phyloP scores from a whole-genome alignment of 2,888 invertebrate species.

The Pegoplata infirma region DNA sequence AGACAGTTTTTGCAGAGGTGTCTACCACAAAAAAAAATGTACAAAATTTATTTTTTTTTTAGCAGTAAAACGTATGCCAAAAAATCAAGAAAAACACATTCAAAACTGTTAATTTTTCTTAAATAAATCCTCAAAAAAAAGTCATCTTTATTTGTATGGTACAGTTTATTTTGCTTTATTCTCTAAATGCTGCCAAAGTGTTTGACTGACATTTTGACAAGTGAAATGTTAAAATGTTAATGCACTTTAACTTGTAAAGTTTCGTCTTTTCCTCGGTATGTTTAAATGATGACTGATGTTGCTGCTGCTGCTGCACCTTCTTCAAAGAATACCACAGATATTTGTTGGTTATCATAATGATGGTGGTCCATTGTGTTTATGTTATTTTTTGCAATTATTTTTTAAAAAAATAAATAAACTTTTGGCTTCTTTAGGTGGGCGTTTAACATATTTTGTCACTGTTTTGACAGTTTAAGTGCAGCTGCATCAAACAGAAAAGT shows the following conservation, averaged over 20 bases:
- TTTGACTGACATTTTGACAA: slow-evolving; percentile 58
- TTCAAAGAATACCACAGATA: slow-evolving; percentile 5
- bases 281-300: too few species aligned
- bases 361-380: slow-evolving; percentile 54
- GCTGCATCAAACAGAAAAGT: slow-evolving; percentile 51
- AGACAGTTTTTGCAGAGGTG: slow-evolving; percentile 62
- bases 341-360: background rate
- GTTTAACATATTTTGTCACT: slow-evolving; percentile 60
- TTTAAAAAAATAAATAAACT: slow-evolving; percentile 3
- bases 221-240: slow-evolving; percentile 58
- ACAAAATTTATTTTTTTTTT: slow-evolving; percentile 8
- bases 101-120: slow-evolving; percentile 44
- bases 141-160: slow-evolving; percentile 45
- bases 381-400: slow-evolving; percentile 34
- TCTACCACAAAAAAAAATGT: slow-evolving; percentile 4
- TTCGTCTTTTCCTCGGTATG: slow-evolving; percentile 23
- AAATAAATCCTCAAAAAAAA: slow-evolving; percentile 49
- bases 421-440: slow-evolving; percentile 40
- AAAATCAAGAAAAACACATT: background rate
- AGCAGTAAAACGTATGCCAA: too few species aligned
- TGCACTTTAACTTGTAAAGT: slow-evolving; percentile 47
- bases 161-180: slow-evolving; percentile 2
- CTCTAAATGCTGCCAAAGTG: slow-evolving; percentile 39
- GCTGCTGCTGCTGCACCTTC: slow-evolving; percentile 54
- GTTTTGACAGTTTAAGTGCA: slow-evolving; percentile 60